Conservation (phyloP, 2,888 invertebrate species). For the Nezara viridula region DNA sequence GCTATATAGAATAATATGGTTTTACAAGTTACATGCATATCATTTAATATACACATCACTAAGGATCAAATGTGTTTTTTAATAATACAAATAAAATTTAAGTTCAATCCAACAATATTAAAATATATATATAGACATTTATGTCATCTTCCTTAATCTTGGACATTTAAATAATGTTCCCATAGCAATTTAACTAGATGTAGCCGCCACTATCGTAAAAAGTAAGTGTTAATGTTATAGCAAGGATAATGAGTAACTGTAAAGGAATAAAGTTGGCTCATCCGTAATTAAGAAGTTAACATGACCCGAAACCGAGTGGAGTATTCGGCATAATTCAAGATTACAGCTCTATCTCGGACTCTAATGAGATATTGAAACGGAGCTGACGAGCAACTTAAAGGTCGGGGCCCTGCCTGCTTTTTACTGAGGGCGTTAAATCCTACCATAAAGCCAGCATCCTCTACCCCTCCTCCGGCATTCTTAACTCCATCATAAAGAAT, state of each 20-base stretch:
- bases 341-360: not conserved
- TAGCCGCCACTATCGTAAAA: not conserved
- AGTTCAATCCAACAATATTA: too few species aligned
- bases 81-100: too few species aligned
- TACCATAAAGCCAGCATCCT: slow-evolving; percentile 9
- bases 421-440: slow-evolving; percentile 41
- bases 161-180: not conserved
- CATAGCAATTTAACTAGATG: not conserved
- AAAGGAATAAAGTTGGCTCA: not conserved
- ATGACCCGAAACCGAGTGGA: too few species aligned
- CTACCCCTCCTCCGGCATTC: not conserved
- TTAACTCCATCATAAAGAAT: slow-evolving; percentile 45
- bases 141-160: not conserved
- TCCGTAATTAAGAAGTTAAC: slow-evolving; percentile 21
- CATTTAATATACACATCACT: too few species aligned
- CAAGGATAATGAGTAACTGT: not conserved
- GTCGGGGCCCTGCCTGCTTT: not conserved
- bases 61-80: too few species aligned
- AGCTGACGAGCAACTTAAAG: slow-evolving; percentile 3
- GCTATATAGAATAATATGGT: too few species aligned
- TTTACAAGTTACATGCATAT: too few species aligned
- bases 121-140: too few species aligned
- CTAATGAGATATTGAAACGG: not conserved
- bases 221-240: not conserved
- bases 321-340: not conserved